phyloP scores from a whole-genome alignment of 1,140 invertebrate species.

The Drosophila subpulchrella region DNA sequence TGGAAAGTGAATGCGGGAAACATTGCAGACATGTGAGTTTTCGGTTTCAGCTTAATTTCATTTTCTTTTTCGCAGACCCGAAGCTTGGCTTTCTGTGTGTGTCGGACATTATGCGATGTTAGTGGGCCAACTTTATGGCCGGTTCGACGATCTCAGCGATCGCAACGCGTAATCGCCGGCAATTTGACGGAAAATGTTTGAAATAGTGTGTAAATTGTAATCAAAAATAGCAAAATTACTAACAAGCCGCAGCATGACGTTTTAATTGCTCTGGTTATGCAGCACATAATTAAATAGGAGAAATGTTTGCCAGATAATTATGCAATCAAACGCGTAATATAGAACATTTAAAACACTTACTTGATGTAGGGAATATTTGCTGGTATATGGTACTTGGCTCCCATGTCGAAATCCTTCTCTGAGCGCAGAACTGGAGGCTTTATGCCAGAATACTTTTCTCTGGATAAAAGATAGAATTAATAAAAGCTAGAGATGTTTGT shows the following conservation, averaged over 20 bases:
- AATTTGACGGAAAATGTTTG: slow-evolving; percentile 75
- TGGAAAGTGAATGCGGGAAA: slow-evolving; percentile 83
- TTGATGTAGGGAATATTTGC: slow-evolving; percentile 95
- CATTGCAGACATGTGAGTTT: slow-evolving; percentile 73
- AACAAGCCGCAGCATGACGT: slow-evolving; percentile 44
- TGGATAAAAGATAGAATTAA: slow-evolving; percentile 65
- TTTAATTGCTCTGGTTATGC: slow-evolving; percentile 67
- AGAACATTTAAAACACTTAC: slow-evolving; percentile 86
- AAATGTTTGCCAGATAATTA: slow-evolving; percentile 41
- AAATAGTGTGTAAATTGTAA: slow-evolving; percentile 68
- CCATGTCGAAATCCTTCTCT: slow-evolving; percentile 95
- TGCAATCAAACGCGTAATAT: slow-evolving; percentile 20
- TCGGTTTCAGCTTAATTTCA: slow-evolving; percentile 58
- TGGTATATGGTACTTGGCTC: slow-evolving; percentile 95
- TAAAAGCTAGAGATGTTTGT: neutral
- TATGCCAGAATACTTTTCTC: slow-evolving; percentile 92
- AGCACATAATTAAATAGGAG: slow-evolving; percentile 56
- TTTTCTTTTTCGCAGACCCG: slow-evolving; percentile 29
- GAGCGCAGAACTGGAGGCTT: slow-evolving; percentile 94
- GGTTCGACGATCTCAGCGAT: slow-evolving; percentile 53
- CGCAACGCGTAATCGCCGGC: slow-evolving; percentile 72
- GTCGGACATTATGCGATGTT: slow-evolving; percentile 72
- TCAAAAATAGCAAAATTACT: slow-evolving; percentile 66
- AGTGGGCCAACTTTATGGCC: slow-evolving; percentile 72
- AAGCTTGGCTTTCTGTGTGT: slow-evolving; percentile 15